These are phyloP conservation scores for Agapetus fuscipes DNA, from an alignment of 2,888 invertebrate genomes.

Conservation along the genomic window DNA sequence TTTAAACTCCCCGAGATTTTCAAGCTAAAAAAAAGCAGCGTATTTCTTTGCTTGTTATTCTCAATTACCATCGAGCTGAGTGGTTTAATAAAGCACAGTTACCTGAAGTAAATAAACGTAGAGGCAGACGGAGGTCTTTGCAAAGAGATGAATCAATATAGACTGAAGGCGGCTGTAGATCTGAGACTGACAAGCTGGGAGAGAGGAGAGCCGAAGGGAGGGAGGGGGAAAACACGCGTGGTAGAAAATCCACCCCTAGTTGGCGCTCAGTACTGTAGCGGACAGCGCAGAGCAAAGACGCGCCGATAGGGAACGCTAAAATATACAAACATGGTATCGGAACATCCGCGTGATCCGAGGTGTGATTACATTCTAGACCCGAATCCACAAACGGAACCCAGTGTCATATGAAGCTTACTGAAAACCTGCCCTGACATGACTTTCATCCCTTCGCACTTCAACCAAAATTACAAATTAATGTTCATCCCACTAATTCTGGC, in stretches of 20 bases:
- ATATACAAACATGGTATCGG: conserved; percentile 13
- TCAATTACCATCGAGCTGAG: conserved; percentile 9
- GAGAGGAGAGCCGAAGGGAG: conserved; percentile 5
- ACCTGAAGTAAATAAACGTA: conserved; percentile 15
- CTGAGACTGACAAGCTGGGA: conserved; percentile 14
- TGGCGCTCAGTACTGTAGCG: conserved; percentile 16
- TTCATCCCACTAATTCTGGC: conserved; percentile 19
- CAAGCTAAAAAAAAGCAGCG: background rate
- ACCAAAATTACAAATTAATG: conserved; percentile 20
- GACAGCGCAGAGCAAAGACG: conserved; percentile 11
- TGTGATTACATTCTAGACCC: background rate
- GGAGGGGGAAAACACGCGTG: conserved; percentile 11
- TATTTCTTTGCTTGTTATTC: conserved; percentile 7
- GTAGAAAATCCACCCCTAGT: conserved; percentile 14
- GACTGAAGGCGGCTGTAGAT: conserved; percentile 10
- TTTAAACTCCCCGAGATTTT: background rate
- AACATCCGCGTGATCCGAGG: conserved; percentile 8
- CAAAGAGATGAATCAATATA: conserved; percentile 20
- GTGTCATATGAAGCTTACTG: background rate
- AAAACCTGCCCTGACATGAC: conserved; percentile 13
- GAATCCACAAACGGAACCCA: background rate
- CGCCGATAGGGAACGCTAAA: conserved; percentile 1
- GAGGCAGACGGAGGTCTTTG: conserved; percentile 13
- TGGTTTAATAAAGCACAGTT: conserved; percentile 15
- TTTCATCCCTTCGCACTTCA: conserved; percentile 19